Base-by-base conservation (phyloP, 2,113 vertebrate species). In the Rhabdomys dilectus region DNA sequence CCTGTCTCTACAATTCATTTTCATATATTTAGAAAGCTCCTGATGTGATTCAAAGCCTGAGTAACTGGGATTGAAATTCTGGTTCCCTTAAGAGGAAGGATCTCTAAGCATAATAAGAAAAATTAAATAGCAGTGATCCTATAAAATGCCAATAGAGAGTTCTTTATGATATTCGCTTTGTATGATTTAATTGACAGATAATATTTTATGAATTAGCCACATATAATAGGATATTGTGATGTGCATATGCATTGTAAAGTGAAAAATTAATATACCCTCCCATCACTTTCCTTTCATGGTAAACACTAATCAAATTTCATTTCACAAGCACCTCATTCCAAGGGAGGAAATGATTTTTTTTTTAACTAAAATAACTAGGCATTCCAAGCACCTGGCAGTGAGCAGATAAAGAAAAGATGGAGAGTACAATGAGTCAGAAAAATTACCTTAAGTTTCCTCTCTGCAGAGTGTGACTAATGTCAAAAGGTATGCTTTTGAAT, bases 281-380 rank as follows among this genome's bases (percentile, higher is more conserved):
- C 1, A 60, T 58, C 6, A 66, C 29, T 92, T 91, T 42, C 26
- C 21, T 75, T 82, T 77, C 31, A 39, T 56, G 39, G 60, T 75
- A 53, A 53, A 87, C 12, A 42, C 34, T 91, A 95, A 48, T 19
- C 42, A 91, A 91, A 96, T 96, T 93, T 96, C 80, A 45, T 73
- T 93, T 78, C 39, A 91, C 51, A 76, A 90, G 72, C 42, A 91
- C 42, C 26, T 93, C 56, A 66, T 75, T 95, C 34, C 60, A 13
- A 26, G 6, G 29, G 7, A 97, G 39, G 17, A 94, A 93, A 51
- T 80, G 0, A 58, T 77, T 76, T 84, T 73, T 60, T 45, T 45
- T 45, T 45, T 45, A 86, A 90, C 39, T 58, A 84, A 94, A 95
- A 96, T 73, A 97, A 78, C 16, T 91, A 93, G n/a, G 24, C 11